Percentiles rank a stretch among this genome's conserved stretches.
Conservation (phyloP, 1,140 invertebrate species). For the Ganaspis sp. region DNA sequence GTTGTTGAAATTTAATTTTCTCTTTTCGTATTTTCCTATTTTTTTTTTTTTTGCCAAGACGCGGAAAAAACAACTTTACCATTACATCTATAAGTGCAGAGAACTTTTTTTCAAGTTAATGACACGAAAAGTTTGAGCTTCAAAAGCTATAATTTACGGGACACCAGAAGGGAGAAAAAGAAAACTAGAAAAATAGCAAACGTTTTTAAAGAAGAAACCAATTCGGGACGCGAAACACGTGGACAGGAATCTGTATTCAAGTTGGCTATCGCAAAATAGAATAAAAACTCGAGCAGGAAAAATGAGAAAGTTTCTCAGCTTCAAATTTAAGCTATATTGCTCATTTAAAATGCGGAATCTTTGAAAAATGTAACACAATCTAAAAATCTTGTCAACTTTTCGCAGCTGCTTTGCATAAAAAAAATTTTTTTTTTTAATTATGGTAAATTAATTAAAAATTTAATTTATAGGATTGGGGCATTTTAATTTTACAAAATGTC, state of each 20-base stretch:
- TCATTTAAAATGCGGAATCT: not conserved
- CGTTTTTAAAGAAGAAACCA: constrained; percentile 1
- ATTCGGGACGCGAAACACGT: constrained; percentile 14
- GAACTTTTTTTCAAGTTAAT: not conserved
- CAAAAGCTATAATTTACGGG: not conserved
- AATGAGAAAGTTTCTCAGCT: not conserved
- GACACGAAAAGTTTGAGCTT: not conserved
- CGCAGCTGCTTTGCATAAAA: too few species aligned
- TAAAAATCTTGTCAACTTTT: not conserved
- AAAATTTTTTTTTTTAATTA: too few species aligned
- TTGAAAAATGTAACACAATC: not conserved
- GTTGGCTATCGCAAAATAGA: not conserved
- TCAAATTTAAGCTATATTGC: not conserved
- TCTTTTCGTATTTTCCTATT: not conserved
- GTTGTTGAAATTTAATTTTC: not conserved
- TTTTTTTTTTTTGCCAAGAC: not conserved
- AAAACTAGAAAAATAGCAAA: not conserved
- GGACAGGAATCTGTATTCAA: constrained; percentile 9
- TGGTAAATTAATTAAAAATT: too few species aligned
- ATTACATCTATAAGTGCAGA: not conserved
- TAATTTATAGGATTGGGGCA: too few species aligned
- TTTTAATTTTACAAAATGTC: too few species aligned
- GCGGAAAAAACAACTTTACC: not conserved
- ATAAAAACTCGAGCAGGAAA: not conserved
- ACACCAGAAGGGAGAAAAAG: not conserved